Evolutionary conservation across 1,140 invertebrate species (phyloP), one percentile per base, ranked within the genome.

Genomic region (Nephila pilipes): DNA sequence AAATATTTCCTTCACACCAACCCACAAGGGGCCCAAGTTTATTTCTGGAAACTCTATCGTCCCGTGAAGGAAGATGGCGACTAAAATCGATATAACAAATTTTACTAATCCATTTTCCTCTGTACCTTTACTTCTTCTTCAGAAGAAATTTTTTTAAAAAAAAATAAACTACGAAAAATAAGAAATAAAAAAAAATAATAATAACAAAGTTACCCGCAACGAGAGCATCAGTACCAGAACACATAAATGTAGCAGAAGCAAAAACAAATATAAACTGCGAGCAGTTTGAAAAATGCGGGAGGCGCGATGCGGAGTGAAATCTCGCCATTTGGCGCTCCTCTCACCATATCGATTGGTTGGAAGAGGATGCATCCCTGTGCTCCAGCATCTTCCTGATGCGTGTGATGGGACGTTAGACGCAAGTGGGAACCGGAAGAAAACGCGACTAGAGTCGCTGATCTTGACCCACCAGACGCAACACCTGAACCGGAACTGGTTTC

Each of bases 351-450:
- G 85, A 87, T 87, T 87, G 29, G 54, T 20, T 29, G 14, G 69
- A 75, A 32, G 83, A 20, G 29, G 20, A 36, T 57, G 60, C 58
- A 63, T 65, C 60, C 83, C 83, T 85, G 6, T 60, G 29, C 83
- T 85, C 85, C 36, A 60, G 58, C 58, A 65, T 69, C 60, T 18
- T 60, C 29, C 18, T 85, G 83, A 36, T 55, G 20, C 63, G 63
- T 65, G 63, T 65, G 63, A 65, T 65, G 85, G 85, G 85, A 87
- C 60, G 85, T 87, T 87, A 87, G 85, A 87, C 46, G 85, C 85
- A 87, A 57, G 46, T 75, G 32, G 83, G 83, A 29, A 36, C 20
- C 54, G 29, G 83, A 10, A 60, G 57, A 60, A 85, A 16, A 55
- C 54, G 54, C 54, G 38, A 36, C 81, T n/a, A 46, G n/a, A 85